Evolutionary conservation across 92 coral and sea anemone species (phyloP).

Genomic region (Virgularia gustaviana): DNA sequence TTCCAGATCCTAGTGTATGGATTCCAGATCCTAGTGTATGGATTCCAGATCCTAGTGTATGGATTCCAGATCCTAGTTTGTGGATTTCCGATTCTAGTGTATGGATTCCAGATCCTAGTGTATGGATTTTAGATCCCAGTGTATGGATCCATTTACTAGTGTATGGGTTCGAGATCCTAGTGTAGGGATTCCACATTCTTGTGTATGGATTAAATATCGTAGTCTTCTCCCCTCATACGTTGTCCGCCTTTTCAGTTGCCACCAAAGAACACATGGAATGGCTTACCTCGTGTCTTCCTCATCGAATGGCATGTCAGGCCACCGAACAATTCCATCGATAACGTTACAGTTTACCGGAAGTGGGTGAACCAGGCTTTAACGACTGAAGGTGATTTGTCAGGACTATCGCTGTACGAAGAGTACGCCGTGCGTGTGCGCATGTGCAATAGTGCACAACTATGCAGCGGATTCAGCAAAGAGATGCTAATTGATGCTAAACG

Average conservation of each 20-base stretch:
- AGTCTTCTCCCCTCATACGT: no score
- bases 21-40: no score
- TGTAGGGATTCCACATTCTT: no score
- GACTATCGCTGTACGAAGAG: background rate
- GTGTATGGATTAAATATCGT: no score
- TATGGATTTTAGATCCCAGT: no score
- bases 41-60: no score
- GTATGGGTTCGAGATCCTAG: no score
- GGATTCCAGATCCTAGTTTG: no score
- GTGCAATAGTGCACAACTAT: conserved; percentile 14
- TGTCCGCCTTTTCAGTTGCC: conserved; percentile 27
- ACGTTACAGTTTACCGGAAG: background rate
- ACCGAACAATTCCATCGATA: background rate
- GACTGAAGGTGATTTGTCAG: background rate
- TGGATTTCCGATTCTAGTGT: no score
- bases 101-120: no score
- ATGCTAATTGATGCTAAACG: background rate
- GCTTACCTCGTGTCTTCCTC: conserved; percentile 2
- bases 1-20: no score
- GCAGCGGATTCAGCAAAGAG: conserved; percentile 17
- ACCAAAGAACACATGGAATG: conserved; percentile 19
- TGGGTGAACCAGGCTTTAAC: background rate
- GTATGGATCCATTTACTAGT: no score
- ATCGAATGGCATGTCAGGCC: conserved; percentile 9
- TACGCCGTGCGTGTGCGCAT: conserved; percentile 22